A percentile compares a stretch with the other conserved stretches of the same genome.
Evolutionary conservation across 2,888 invertebrate genomes (phyloP).

Genomic region (Pycnomerus fuliginosus): DNA sequence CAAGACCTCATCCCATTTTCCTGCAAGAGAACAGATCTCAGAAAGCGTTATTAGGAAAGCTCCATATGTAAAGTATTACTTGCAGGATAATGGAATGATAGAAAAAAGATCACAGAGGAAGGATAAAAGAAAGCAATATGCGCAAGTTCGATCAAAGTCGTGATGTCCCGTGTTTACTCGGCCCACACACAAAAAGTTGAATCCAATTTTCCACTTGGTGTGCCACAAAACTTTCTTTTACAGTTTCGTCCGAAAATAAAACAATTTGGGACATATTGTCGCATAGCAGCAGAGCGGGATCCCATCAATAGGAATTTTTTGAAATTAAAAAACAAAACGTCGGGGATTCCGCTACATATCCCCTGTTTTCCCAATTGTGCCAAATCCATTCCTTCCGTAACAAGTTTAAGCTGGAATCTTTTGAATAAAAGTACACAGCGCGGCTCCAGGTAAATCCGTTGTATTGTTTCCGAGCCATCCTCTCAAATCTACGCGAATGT

Average conservation of each 20-base stretch:
- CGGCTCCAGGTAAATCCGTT: conserved; percentile 34
- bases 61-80: conserved; percentile 15
- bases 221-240: conserved; percentile 48
- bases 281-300: conserved; percentile 32
- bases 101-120: conserved; percentile 19
- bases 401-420: conserved; percentile 34
- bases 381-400: conserved; percentile 28
- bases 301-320: conserved; percentile 8
- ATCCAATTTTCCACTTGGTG: conserved; percentile 49
- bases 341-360: neutral
- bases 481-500: conserved; percentile 30
- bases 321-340: no score
- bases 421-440: conserved; percentile 31
- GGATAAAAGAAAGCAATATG: conserved; percentile 18
- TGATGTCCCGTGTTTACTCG: conserved; percentile 25
- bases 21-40: conserved; percentile 19
- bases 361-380: conserved; percentile 25
- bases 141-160: conserved; percentile 17
- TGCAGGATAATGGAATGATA: conserved; percentile 16
- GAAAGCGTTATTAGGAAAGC: conserved; percentile 17
- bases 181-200: conserved; percentile 43
- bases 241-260: conserved; percentile 46
- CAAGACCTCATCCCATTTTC: conserved; percentile 19
- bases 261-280: conserved; percentile 48
- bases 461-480: conserved; percentile 32